phyloP scores from a whole-genome alignment of 2,888 invertebrate genomes.

The Loripinus fragilis region DNA sequence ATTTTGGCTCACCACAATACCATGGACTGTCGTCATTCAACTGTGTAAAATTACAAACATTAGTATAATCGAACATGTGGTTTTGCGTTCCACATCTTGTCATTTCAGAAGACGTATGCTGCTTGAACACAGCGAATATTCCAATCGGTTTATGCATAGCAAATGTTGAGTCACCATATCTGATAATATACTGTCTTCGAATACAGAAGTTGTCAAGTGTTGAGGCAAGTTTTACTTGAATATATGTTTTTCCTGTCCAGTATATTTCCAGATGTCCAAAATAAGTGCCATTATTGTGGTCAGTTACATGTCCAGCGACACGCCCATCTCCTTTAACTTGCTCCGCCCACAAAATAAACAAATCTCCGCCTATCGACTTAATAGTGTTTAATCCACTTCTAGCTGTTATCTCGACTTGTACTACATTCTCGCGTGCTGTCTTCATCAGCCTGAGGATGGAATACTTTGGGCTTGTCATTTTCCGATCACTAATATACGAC shows the following conservation, averaged over 20 bases:
- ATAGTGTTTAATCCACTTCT: not conserved
- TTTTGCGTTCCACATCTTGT: conserved; percentile 41
- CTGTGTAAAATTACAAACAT: conserved; percentile 42
- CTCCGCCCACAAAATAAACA: too few species aligned
- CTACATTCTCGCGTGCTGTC: too few species aligned
- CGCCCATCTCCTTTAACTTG: conserved; percentile 32
- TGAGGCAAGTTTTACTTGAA: conserved; percentile 40
- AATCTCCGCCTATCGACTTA: conserved; percentile 39
- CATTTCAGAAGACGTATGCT: not conserved
- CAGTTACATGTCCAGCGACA: conserved; percentile 21
- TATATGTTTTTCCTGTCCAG: not conserved
- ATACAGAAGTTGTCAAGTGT: conserved; percentile 45
- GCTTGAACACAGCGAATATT: conserved; percentile 29
- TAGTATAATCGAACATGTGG: conserved; percentile 23
- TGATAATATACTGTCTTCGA: conserved; percentile 25
- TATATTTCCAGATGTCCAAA: conserved; percentile 32
- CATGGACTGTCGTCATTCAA: conserved; percentile 37
- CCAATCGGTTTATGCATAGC: conserved; percentile 31
- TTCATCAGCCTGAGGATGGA: too few species aligned
- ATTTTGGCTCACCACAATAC: conserved; percentile 45
- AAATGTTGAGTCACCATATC: conserved; percentile 47
- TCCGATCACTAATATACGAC: too few species aligned
- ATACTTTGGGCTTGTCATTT: too few species aligned
- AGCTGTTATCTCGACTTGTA: too few species aligned
- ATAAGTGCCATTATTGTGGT: conserved; percentile 37